Conservation (phyloP, 2,113 vertebrate species). For the Malurus alboscapulatus region DNA sequence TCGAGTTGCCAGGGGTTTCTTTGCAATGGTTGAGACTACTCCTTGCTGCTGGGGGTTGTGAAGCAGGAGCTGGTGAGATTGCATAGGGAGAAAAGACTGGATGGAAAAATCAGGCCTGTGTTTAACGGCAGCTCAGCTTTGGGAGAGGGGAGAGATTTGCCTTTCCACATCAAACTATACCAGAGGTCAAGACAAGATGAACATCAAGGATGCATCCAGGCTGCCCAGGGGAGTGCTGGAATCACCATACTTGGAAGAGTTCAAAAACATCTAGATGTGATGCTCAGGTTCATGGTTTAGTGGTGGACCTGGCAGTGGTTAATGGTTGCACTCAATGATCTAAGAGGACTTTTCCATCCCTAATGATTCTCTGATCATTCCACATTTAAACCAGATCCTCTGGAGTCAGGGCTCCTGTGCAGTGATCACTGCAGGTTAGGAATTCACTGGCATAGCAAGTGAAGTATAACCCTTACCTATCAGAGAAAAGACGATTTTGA, state of each 20-base stretch:
- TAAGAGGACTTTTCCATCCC: not conserved
- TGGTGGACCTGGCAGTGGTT: not conserved
- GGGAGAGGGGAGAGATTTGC: not conserved
- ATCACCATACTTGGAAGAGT: not conserved
- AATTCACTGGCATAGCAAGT: not conserved
- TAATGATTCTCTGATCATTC: not conserved
- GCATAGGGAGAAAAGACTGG: not conserved
- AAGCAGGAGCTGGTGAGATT: not conserved
- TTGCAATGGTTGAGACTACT: not conserved
- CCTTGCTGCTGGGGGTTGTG: not conserved
- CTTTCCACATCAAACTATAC: not conserved
- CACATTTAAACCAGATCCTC: accelerated
- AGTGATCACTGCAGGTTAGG: not conserved
- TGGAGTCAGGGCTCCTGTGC: not conserved
- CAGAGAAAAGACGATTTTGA: constrained; percentile 77
- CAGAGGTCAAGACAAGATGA: not conserved
- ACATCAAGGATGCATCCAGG: not conserved
- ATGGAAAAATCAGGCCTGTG: not conserved
- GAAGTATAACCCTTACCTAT: constrained; percentile 77
- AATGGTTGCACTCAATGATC: not conserved
- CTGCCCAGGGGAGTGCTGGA: not conserved
- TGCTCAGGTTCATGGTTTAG: not conserved
- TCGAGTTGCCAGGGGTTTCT: too few species aligned
- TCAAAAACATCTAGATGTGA: not conserved
- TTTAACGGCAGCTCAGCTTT: not conserved